These are phyloP conservation scores for Crotalus helleri DNA, from an alignment of 2,113 vertebrate species.

Conservation along the genomic window DNA sequence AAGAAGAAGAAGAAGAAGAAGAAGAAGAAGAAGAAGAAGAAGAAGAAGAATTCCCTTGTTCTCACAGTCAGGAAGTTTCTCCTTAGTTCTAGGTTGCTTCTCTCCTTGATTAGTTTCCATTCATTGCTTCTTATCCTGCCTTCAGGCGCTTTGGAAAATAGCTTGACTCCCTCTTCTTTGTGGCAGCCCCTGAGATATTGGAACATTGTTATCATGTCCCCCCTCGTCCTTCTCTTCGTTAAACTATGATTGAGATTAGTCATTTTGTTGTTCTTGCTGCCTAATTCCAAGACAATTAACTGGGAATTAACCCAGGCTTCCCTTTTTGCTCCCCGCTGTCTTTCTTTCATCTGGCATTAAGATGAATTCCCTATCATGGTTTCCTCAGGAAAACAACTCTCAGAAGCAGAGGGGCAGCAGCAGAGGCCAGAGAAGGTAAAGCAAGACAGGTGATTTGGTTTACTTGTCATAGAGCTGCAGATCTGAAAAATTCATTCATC, in stretches of 20 bases:
- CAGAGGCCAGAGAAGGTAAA: neutral
- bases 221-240: no score
- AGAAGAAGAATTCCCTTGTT: no score
- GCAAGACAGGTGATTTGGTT: neutral
- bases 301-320: slow-evolving; percentile 45
- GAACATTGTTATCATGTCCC: no score
- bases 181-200: no score
- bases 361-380: slow-evolving; percentile 43
- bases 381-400: neutral
- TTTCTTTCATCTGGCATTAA: slow-evolving; percentile 46
- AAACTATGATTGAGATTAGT: slow-evolving; percentile 43
- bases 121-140: no score
- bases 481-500: neutral
- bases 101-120: no score
- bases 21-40: no score
- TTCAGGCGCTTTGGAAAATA: no score
- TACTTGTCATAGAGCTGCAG: neutral
- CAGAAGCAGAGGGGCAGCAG: neutral
- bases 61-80: no score
- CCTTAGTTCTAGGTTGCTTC: no score
- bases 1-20: no score
- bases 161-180: no score
- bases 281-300: slow-evolving; percentile 56
- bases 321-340: slow-evolving; percentile 32
- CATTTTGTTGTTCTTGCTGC: slow-evolving; percentile 48